These are phyloP conservation scores for Drosophila melanosoma DNA, from an alignment of 2,888 invertebrate species.

Conservation along the genomic window DNA sequence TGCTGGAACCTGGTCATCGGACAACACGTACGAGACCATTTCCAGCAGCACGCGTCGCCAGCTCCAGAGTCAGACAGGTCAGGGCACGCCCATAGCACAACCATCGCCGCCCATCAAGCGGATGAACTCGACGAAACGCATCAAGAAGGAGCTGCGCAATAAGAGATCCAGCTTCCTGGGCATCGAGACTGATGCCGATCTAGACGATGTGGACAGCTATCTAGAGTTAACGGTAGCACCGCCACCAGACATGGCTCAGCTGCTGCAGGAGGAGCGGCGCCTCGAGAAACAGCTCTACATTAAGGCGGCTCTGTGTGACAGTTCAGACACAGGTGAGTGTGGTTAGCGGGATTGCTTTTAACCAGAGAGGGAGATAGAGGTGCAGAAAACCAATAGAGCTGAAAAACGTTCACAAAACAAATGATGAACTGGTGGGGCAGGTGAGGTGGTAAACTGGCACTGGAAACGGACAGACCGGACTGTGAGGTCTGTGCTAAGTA, in stretches of 20 bases:
- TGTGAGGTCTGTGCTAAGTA: conserved; percentile 58
- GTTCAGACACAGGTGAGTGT: conserved; percentile 87
- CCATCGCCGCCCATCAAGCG: conserved; percentile 87
- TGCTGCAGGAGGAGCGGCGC: conserved; percentile 92
- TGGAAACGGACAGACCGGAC: conserved; percentile 28
- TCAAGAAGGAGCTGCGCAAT: conserved; percentile 93
- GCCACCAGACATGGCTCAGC: conserved; percentile 92
- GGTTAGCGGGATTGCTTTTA: neutral
- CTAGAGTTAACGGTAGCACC: conserved; percentile 89
- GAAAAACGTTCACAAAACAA: conserved; percentile 48
- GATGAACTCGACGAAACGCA: conserved; percentile 92
- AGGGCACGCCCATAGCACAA: conserved; percentile 44
- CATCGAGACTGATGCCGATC: conserved; percentile 89
- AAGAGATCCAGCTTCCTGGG: conserved; percentile 94
- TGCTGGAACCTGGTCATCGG: conserved; percentile 80
- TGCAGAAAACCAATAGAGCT: conserved; percentile 45
- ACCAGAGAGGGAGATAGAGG: neutral
- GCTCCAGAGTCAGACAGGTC: conserved; percentile 35
- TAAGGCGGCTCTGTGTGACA: conserved; percentile 89
- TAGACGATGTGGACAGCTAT: conserved; percentile 87
- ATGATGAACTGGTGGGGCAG: conserved; percentile 2
- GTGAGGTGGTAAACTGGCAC: conserved; percentile 4
- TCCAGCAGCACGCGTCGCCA: conserved; percentile 63
- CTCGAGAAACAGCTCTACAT: conserved; percentile 91
- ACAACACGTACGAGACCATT: conserved; percentile 84